These are phyloP conservation scores for Ceuthmochares aereus DNA, from an alignment of 2,113 vertebrate genomes.

Conservation along the genomic window DNA sequence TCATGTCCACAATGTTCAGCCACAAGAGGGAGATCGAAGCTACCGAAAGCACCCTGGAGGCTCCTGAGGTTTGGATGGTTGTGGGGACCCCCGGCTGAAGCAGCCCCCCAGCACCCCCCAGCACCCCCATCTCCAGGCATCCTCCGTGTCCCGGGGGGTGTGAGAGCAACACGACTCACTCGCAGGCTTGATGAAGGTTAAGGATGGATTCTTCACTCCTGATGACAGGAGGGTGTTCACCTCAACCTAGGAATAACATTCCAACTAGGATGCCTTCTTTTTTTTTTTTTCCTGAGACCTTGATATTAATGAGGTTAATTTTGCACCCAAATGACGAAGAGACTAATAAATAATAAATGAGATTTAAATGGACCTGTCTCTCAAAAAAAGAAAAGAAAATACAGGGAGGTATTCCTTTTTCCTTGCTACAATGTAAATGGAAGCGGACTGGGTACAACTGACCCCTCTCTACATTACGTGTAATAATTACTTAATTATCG, in stretches of 20 bases:
- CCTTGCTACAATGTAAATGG: neutral
- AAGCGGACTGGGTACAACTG: neutral
- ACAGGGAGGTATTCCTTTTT: neutral
- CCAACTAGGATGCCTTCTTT: neutral
- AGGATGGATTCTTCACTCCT: neutral
- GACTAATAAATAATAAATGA: neutral
- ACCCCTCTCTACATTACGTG: neutral
- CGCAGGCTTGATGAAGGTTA: fast-evolving
- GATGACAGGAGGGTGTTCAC: neutral
- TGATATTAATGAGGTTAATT: neutral
- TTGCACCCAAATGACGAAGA: neutral
- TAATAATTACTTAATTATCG: slow-evolving; percentile 25
- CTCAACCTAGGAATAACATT: neutral
- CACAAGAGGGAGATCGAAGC: slow-evolving; percentile 66
- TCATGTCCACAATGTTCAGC: neutral
- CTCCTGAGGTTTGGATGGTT: neutral
- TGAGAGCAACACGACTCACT: neutral
- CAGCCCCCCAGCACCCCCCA: fast-evolving
- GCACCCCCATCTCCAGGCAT: neutral
- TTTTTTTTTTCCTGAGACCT: neutral
- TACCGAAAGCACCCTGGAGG: neutral
- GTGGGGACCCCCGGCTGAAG: neutral
- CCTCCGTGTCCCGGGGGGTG: fast-evolving
- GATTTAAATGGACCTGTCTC: neutral
- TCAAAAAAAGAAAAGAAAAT: neutral